A percentile compares a stretch with the other conserved stretches of the same genome.
These are phyloP conservation scores for Liasis olivaceus DNA, from an alignment of 2,797 vertebrate genomes.

Conservation along the genomic window DNA sequence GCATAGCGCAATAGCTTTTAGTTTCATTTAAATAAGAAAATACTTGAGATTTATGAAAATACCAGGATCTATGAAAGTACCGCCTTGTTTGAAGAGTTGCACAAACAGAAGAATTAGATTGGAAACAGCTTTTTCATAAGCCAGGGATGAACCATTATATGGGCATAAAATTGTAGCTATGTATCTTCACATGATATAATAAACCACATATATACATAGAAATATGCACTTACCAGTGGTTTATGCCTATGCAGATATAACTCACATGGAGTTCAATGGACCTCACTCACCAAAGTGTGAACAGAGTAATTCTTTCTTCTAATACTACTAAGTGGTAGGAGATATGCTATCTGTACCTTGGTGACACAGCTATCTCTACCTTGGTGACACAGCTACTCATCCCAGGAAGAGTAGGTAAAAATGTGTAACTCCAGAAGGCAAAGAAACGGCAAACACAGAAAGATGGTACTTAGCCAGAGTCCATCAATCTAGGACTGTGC, in stretches of 20 bases:
- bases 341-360: background rate
- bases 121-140: background rate
- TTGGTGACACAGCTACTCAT: background rate
- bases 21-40: background rate
- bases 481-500: background rate
- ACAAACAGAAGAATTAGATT: background rate
- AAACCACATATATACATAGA: background rate
- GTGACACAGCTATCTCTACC: background rate
- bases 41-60: background rate
- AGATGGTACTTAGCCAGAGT: background rate
- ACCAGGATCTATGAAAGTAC: background rate
- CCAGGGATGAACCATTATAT: background rate
- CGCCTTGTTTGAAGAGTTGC: background rate
- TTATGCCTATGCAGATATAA: background rate
- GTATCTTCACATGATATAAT: background rate
- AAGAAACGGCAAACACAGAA: background rate
- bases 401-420: background rate
- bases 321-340: background rate
- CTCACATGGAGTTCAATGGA: background rate
- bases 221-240: background rate
- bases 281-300: background rate
- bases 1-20: background rate
- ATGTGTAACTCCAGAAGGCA: background rate
- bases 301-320: background rate
- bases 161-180: background rate